These are phyloP conservation scores for Patella caerulea DNA, from an alignment of 2,888 invertebrate genomes.

Conservation along the genomic window DNA sequence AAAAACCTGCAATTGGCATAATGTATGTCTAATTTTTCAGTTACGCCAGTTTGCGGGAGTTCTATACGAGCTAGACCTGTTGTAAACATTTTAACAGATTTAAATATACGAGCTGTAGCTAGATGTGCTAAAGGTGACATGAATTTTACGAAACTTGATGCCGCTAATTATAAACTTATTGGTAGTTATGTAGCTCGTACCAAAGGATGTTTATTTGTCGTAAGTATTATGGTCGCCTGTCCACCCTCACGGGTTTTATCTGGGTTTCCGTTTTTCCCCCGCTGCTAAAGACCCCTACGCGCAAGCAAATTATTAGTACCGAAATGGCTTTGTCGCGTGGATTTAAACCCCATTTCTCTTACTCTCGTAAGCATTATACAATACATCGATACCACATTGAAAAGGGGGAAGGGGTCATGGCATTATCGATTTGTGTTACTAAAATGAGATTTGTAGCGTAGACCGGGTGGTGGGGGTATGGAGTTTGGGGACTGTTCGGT, in stretches of 20 bases:
- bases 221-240: not conserved
- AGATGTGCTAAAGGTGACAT: not conserved
- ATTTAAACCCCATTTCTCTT: no score
- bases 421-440: no score
- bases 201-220: not conserved
- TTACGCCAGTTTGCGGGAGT: not conserved
- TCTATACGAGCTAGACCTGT: not conserved
- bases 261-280: no score
- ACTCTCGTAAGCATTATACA: no score
- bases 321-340: no score
- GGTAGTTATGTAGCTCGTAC: not conserved
- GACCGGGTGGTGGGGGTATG: no score
- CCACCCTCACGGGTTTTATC: not conserved
- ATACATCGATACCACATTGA: no score
- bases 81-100: not conserved
- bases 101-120: not conserved
- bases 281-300: no score
- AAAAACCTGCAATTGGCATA: no score
- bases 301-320: not conserved
- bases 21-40: not conserved
- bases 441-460: no score
- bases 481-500: no score
- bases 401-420: no score
- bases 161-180: not conserved
- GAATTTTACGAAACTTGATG: not conserved